phyloP scores from a whole-genome alignment of 1,140 invertebrate species.

The Lepidurus arcticus region DNA sequence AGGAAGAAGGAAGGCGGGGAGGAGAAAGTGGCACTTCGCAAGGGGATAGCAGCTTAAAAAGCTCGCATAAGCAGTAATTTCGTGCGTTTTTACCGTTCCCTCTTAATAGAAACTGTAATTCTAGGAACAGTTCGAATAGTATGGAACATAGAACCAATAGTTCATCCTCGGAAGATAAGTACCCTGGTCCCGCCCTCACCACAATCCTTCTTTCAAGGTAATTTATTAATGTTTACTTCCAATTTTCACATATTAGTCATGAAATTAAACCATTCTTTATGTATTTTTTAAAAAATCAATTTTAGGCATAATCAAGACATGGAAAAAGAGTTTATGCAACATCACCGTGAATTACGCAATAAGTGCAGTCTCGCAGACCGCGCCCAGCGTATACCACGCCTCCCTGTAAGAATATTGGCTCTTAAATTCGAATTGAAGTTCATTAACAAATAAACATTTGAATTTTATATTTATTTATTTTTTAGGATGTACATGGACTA shows the following conservation, averaged over 20 bases:
- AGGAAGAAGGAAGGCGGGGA: conserved; percentile 36
- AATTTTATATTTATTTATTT: conserved; percentile 32
- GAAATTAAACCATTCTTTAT: too few species aligned
- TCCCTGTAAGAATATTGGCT: background rate
- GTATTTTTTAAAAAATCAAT: conserved; percentile 37
- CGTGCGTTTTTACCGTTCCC: conserved; percentile 42
- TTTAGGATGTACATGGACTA: conserved; percentile 45
- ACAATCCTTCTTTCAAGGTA: conserved; percentile 28
- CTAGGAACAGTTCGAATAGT: conserved; percentile 41
- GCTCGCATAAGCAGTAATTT: conserved; percentile 27
- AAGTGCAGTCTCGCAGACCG: conserved; percentile 42
- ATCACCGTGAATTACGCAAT: conserved; percentile 57
- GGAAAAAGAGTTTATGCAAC: conserved; percentile 67
- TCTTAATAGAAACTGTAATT: conserved; percentile 60
- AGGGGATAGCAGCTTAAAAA: conserved; percentile 19
- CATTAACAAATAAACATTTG: conserved; percentile 31
- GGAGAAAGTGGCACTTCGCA: conserved; percentile 38
- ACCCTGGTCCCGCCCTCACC: conserved; percentile 31
- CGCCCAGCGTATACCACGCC: conserved; percentile 41
- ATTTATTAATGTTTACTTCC: too few species aligned
- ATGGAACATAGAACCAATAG: conserved; percentile 28
- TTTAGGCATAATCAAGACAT: conserved; percentile 66
- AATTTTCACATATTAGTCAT: too few species aligned
- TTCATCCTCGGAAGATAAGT: conserved; percentile 39
- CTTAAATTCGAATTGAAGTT: conserved; percentile 42